phyloP scores from a whole-genome alignment of 2,888 invertebrate species.

The Steinernema scapterisci region DNA sequence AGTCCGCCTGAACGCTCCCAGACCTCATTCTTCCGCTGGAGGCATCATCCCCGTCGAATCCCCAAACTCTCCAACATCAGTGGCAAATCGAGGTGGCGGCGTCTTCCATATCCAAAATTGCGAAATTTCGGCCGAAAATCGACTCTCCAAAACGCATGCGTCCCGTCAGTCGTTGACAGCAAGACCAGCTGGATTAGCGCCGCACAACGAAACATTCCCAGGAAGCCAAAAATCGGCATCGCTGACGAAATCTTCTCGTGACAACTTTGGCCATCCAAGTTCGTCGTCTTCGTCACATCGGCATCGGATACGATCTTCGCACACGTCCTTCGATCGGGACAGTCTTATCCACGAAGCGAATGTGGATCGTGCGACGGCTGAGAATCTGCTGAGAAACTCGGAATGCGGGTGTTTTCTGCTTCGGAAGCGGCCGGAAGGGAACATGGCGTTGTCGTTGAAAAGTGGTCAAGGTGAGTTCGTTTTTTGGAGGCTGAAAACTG shows the following conservation, averaged over 20 bases:
- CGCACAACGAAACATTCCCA: neutral
- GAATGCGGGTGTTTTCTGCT: constrained; percentile 59
- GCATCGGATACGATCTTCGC: neutral
- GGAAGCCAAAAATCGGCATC: neutral
- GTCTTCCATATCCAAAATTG: neutral
- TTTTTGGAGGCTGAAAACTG: neutral
- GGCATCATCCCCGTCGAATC: neutral
- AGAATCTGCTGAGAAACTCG: constrained; percentile 52
- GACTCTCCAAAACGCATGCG: neutral
- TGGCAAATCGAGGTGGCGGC: neutral
- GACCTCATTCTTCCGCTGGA: constrained; percentile 47
- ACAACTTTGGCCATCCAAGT: neutral
- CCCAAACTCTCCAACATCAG: neutral
- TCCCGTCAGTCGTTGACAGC: constrained; percentile 22
- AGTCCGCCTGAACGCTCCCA: constrained; percentile 45
- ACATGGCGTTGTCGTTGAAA: constrained; percentile 57
- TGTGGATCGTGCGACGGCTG: constrained; percentile 62
- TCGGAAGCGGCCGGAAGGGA: constrained; percentile 49
- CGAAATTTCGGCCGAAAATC: neutral
- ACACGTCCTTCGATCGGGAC: constrained; percentile 27
- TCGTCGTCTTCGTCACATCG: constrained; percentile 3
- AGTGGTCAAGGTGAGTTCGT: constrained; percentile 16
- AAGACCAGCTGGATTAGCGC: neutral
- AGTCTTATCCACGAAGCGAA: constrained; percentile 49
- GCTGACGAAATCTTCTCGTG: neutral